Evolutionary conservation across 2,888 invertebrate genomes (phyloP).

Genomic region (Cetonia aurata): DNA sequence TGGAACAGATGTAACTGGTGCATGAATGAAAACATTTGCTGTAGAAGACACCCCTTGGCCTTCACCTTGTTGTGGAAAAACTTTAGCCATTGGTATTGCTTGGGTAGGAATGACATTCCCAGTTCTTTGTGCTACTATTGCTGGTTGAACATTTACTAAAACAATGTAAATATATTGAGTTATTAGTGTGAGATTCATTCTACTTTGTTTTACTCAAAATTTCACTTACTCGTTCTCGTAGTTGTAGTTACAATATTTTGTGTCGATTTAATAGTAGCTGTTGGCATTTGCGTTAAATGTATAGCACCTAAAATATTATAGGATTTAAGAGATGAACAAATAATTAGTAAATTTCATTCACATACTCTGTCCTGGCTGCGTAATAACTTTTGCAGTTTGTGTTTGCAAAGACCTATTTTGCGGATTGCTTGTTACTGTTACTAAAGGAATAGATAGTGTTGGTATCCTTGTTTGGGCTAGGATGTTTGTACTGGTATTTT

Average conservation of each 20-base stretch:
- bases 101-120: slow-evolving; percentile 61
- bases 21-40: slow-evolving; percentile 63
- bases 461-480: slow-evolving; percentile 61
- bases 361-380: slow-evolving; percentile 63
- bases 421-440: slow-evolving; percentile 60
- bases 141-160: slow-evolving; percentile 60
- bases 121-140: slow-evolving; percentile 63
- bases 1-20: slow-evolving; percentile 59
- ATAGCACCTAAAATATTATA: slow-evolving; percentile 59
- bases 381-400: slow-evolving; percentile 64
- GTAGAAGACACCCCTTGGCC: slow-evolving; percentile 55
- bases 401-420: slow-evolving; percentile 58
- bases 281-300: slow-evolving; percentile 63
- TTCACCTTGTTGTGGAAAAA: slow-evolving; percentile 60
- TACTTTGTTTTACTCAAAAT: too few species aligned
- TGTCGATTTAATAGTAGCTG: slow-evolving; percentile 60
- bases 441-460: slow-evolving; percentile 61
- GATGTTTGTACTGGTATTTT: slow-evolving; percentile 55
- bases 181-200: too few species aligned
- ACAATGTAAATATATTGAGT: not conserved
- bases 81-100: slow-evolving; percentile 64
- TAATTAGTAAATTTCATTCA: not conserved
- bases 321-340: slow-evolving; percentile 14
- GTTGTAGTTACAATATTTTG: slow-evolving; percentile 55
- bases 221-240: slow-evolving; percentile 63